Conservation (phyloP, 2,797 vertebrate genomes). For the Amniataba percoides region DNA sequence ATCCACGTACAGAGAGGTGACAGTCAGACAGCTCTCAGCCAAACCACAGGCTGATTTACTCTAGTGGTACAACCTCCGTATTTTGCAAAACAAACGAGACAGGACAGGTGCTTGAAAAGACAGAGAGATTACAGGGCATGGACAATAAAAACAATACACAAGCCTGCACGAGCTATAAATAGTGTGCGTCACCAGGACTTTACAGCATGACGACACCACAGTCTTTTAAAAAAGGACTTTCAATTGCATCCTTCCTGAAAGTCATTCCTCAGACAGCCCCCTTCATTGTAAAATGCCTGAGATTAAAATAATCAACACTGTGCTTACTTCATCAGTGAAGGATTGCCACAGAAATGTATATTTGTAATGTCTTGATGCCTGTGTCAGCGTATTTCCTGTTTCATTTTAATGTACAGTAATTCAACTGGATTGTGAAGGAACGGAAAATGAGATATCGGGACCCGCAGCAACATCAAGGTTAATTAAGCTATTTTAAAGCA, state of each 20-base stretch:
- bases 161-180: background rate
- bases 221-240: background rate
- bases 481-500: conserved; percentile 18
- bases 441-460: conserved; percentile 17
- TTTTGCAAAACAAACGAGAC: conserved; percentile 35
- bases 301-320: background rate
- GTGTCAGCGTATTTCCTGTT: conserved; percentile 21
- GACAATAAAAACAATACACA: conserved; percentile 22
- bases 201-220: background rate
- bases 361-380: conserved; percentile 15
- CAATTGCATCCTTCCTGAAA: background rate
- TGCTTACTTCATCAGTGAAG: background rate
- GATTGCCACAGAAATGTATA: conserved; percentile 18
- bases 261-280: background rate
- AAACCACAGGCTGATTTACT: conserved; percentile 72
- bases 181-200: conserved; percentile 2
- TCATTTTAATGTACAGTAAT: conserved; percentile 32
- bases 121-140: background rate
- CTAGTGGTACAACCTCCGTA: conserved; percentile 49
- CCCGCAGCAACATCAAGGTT: conserved; percentile 32
- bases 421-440: conserved; percentile 24
- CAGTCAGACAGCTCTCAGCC: conserved; percentile 70
- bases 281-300: conserved; percentile 3
- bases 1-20: conserved; percentile 77
- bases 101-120: conserved; percentile 33